phyloP scores from a whole-genome alignment of 2,797 vertebrate genomes.

The Graptemys geographica region DNA sequence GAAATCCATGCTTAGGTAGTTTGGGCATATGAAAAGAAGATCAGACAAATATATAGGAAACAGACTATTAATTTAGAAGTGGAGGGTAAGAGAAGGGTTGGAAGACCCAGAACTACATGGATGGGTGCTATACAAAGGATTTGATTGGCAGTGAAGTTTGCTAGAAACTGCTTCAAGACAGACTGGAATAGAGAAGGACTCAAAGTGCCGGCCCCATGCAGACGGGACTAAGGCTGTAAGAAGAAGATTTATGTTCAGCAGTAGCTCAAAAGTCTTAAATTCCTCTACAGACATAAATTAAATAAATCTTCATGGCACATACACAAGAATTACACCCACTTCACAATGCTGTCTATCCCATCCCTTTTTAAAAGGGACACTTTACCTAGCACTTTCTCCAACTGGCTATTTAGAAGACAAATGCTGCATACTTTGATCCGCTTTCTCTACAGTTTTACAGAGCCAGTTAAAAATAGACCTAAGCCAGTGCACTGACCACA shows the following conservation, averaged over 20 bases:
- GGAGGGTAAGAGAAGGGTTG: background rate
- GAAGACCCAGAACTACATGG: background rate
- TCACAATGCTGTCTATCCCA: background rate
- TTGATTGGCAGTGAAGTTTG: background rate
- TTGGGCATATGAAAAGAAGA: background rate
- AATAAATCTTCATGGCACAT: background rate
- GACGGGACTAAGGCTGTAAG: background rate
- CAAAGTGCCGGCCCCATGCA: background rate
- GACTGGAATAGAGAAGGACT: background rate
- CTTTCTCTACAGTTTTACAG: background rate
- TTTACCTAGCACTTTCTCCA: background rate
- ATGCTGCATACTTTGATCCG: background rate
- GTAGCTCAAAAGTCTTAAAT: background rate
- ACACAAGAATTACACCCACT: background rate
- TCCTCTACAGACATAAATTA: background rate
- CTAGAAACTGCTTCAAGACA: background rate
- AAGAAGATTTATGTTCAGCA: background rate
- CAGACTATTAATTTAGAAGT: background rate
- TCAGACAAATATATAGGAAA: background rate
- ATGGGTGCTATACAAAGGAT: background rate
- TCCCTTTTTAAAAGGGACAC: background rate
- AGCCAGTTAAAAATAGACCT: background rate
- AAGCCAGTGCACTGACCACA: background rate
- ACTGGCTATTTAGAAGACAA: background rate
- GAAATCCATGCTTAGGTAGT: background rate